These are phyloP conservation scores for Heterohyrax brucei DNA, from an alignment of 2,797 vertebrate species.

Conservation along the genomic window DNA sequence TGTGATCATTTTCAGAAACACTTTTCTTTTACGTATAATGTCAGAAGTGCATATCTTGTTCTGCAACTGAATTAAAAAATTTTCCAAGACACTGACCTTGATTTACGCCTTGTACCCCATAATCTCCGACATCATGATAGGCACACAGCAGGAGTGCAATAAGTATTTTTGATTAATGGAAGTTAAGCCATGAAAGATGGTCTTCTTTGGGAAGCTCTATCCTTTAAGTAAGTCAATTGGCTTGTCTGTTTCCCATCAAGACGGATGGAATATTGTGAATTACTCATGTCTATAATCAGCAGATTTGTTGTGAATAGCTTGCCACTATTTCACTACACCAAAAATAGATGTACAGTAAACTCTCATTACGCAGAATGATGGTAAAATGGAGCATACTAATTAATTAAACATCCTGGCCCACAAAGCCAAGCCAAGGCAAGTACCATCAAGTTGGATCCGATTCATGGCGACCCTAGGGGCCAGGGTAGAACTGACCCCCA, in stretches of 20 bases:
- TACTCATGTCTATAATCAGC: conserved; percentile 78
- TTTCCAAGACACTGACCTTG: background rate
- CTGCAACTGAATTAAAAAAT: background rate
- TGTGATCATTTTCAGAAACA: background rate
- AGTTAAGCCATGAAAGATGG: conserved; percentile 76
- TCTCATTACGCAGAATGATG: conserved; percentile 62
- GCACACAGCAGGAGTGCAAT: conserved; percentile 78
- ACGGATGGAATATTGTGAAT: conserved; percentile 85
- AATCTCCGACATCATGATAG: background rate
- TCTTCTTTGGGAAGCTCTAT: conserved; percentile 73
- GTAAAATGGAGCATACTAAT: conserved; percentile 10
- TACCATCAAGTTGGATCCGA: too few species aligned
- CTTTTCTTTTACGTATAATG: fast-evolving
- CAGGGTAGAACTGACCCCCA: too few species aligned
- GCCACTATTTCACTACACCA: conserved; percentile 26
- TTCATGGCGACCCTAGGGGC: too few species aligned
- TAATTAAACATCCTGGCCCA: conserved; percentile 76
- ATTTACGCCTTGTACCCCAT: conserved; percentile 39
- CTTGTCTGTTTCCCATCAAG: conserved; percentile 77
- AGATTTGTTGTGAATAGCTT: conserved; percentile 18
- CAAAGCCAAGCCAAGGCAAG: background rate
- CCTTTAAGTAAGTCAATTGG: conserved; percentile 86
- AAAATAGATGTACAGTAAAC: conserved; percentile 69
- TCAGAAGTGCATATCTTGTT: fast-evolving
- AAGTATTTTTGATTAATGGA: conserved; percentile 81